Conservation (phyloP, 2,797 vertebrate genomes). For the Paedocypris micromegethes region DNA sequence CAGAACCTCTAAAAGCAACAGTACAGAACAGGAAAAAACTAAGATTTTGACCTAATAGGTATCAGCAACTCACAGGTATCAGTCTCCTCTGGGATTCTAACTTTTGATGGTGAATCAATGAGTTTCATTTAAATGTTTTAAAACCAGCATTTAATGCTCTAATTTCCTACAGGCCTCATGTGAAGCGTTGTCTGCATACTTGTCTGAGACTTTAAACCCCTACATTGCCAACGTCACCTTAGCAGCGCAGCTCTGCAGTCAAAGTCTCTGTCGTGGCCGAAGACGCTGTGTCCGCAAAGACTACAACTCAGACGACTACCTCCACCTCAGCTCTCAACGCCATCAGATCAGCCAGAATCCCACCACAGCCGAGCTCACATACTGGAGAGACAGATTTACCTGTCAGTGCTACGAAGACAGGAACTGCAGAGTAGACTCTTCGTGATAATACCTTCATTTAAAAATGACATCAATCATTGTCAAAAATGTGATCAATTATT, state of each 20-base stretch:
- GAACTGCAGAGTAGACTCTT: conserved; percentile 14
- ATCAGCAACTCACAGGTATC: too few relatives aligned
- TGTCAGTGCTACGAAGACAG: conserved; percentile 38
- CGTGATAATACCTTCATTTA: neutral
- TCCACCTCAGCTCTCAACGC: conserved; percentile 70
- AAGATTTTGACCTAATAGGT: too few relatives aligned
- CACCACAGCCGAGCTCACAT: conserved; percentile 21
- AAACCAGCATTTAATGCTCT: neutral
- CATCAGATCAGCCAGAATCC: conserved; percentile 57
- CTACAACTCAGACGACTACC: conserved; percentile 69
- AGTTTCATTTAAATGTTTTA: too few relatives aligned
- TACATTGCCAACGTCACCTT: conserved; percentile 78
- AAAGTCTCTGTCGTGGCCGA: conserved; percentile 62
- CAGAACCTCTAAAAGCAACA: too few relatives aligned
- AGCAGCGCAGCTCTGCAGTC: conserved; percentile 71
- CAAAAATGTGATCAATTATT: too few relatives aligned
- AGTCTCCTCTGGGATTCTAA: too few relatives aligned
- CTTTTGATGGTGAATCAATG: too few relatives aligned
- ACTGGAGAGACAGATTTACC: conserved; percentile 37
- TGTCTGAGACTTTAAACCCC: conserved; percentile 63
- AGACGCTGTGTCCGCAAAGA: conserved; percentile 72
- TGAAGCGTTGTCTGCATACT: conserved; percentile 49
- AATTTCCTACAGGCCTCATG: conserved; percentile 56
- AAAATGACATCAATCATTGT: too few relatives aligned
- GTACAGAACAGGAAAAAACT: too few relatives aligned